Evolutionary conservation across 2,113 vertebrate species (phyloP), one percentile per base, ranked within the genome.

Genomic region (Mustelus asterias): DNA sequence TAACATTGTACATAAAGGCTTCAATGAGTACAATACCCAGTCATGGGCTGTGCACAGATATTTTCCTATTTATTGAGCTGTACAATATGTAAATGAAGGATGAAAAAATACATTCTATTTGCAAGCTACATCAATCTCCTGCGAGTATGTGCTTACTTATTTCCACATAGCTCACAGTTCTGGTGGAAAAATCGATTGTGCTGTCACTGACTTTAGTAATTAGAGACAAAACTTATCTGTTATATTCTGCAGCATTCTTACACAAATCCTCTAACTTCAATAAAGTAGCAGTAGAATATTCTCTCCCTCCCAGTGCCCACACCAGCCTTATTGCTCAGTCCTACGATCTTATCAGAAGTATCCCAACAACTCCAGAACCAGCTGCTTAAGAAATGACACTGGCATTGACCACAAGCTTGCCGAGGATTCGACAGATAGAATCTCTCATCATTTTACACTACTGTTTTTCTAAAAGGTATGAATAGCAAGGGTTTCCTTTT

Each of bases 21-120:
- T 70, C 65, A 67, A 37, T 18, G 29, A 65, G 60, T 69, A 16
- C 2, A 7, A 22, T 33, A 33, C 63, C 33, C 90, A 93, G 29
- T 29, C 29, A 33, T 37, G 18, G 33, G 13, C 33, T 93, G 60
- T 93, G 33, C 63, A 94, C 11, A 90, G 48, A 24, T 67, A 37
- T 94, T 67, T 94, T 94, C 90, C 90, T 69, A 69, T 24, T 69
- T 94, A 67, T 37, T 94, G 65, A 67, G 63, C 67, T 69, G 92
- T 94, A 94, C n/a, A 70, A 44, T 41, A 69, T 94, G 37, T 94
- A 94, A 94, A 94, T 94, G 92, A 44, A 44, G n/a, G 20, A 41
- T 20, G 65, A 44, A 44, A 54, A 70, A 94, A 41, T 69, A 94
- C 18, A 69, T 2, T 41, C 20, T 41, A 37, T 94, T 69, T 44